Percentiles rank a stretch among this genome's conserved stretches.
These are phyloP conservation scores for Argyresthia goedartella DNA, from an alignment of 2,888 invertebrate species.

Conservation along the genomic window DNA sequence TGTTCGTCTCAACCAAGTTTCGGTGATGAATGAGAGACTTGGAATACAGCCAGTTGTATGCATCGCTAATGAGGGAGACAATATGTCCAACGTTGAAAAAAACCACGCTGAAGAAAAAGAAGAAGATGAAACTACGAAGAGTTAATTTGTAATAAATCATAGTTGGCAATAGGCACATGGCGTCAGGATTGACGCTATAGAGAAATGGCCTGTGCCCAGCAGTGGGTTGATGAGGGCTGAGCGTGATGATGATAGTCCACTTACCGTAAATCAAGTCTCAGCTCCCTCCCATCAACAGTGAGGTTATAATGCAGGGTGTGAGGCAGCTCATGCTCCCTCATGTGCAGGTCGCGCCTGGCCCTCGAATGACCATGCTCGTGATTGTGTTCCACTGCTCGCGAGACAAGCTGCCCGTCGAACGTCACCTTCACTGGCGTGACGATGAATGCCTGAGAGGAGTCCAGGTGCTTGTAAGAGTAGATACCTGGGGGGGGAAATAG, in stretches of 20 bases:
- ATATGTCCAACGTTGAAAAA: no score
- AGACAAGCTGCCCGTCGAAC: constrained; percentile 66
- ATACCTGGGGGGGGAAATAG: constrained; percentile 35
- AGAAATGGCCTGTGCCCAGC: no score
- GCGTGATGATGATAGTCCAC: constrained; percentile 14
- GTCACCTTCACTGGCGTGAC: constrained; percentile 74
- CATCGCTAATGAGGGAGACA: no score
- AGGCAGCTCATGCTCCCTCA: constrained; percentile 36
- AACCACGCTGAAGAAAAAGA: no score
- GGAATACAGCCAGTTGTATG: no score
- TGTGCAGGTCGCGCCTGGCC: constrained; percentile 57
- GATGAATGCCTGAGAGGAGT: constrained; percentile 67
- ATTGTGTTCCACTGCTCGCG: constrained; percentile 65
- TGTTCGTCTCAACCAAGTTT: no score
- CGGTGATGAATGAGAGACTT: no score
- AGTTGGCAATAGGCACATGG: no score
- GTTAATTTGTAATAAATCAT: no score
- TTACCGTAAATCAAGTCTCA: constrained; percentile 61
- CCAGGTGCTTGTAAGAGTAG: constrained; percentile 60
- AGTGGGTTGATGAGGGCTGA: no score
- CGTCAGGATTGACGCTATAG: no score
- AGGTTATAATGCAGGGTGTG: constrained; percentile 58
- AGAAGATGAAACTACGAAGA: no score
- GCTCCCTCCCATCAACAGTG: constrained; percentile 50
- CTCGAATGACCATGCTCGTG: constrained; percentile 63